phyloP scores from a whole-genome alignment of 2,113 vertebrate species.

The Megalops atlanticus region DNA sequence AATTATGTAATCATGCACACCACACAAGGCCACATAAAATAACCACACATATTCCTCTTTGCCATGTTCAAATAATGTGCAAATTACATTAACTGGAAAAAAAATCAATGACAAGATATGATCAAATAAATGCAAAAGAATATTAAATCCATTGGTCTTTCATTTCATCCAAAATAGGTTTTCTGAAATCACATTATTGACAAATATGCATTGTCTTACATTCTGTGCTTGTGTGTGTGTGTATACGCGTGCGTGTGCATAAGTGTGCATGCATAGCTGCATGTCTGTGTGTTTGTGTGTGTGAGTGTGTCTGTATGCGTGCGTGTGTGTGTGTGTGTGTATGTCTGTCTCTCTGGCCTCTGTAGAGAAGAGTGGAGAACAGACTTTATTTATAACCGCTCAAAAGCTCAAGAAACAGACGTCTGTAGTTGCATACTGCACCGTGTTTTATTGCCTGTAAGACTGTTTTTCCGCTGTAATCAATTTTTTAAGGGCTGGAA shows the following conservation, averaged over 20 bases:
- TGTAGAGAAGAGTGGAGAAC: constrained; percentile 20
- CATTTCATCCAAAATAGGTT: no score
- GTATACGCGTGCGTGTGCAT: background rate
- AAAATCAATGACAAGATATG: no score
- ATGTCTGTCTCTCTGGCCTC: constrained; percentile 8
- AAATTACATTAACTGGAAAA: no score
- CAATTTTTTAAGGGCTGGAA: constrained; percentile 45
- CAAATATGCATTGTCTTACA: no score
- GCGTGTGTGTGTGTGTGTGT: constrained; percentile 8
- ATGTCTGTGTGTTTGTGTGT: background rate
- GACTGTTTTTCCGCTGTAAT: constrained; percentile 39
- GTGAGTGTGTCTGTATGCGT: constrained; percentile 16
- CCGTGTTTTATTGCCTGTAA: constrained; percentile 41
- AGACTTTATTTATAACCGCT: constrained; percentile 39
- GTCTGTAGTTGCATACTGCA: constrained; percentile 38
- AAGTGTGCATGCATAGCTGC: constrained; percentile 1
- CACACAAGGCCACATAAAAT: no score
- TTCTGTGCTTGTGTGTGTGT: background rate
- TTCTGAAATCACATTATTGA: no score
- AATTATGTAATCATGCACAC: background rate
- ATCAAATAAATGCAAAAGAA: no score
- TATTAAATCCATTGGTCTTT: no score
- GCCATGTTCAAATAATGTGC: no score
- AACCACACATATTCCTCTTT: no score
- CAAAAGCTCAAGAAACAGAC: constrained; percentile 37